Evolutionary conservation across 2,113 vertebrate species (phyloP), one percentile per base, ranked within the genome.

Genomic region (Sander lucioperca): DNA sequence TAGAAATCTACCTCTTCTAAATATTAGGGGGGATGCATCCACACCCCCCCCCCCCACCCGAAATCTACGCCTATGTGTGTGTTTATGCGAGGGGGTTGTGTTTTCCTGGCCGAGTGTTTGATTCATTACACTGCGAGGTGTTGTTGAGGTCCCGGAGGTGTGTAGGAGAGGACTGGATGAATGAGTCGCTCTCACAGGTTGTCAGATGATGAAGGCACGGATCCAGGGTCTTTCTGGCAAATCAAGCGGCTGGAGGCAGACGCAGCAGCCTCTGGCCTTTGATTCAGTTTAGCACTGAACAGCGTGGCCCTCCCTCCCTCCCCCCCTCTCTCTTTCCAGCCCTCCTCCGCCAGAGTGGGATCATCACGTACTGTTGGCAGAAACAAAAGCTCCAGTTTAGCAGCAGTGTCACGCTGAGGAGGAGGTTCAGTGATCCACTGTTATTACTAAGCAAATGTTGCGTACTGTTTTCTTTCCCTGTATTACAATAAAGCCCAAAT

Each of bases 101-200:
- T 71, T 74, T 87, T 74, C 68, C 68, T 83, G 79, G 50, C 66
- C 56, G 27, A 65, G 69, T 4, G 21, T 68, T 82, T 83, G 82
- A 80, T 82, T 86, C 85, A 84, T 83, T 73, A 57, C 14, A 69
- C 76, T 71, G 77, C 13, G 82, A 80, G 84, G 74, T 74, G 87
- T 56, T 69, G 61, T 19, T 11, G 63, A 84, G 74, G 87, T 82
- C 74, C 79, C 58, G 21, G 75, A 71, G 76, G 83, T 83, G 88
- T 80, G 85, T 83, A 80, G 85, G 79, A 88, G 80, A 76, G 30
- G 53, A 54, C 2, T 50, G 83, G 73, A 68, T 79, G 82, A 85
- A 77, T 86, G 84, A 91, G 77, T 82, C 43, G 80, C 63, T 77
- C 84, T 82, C 78, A 33, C 83, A 83, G 86, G 84, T 91, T 86